Evolutionary conservation across 1,140 invertebrate genomes (phyloP), one percentile per base, ranked within the genome.

Genomic region (Pentalonia nigronervosa): DNA sequence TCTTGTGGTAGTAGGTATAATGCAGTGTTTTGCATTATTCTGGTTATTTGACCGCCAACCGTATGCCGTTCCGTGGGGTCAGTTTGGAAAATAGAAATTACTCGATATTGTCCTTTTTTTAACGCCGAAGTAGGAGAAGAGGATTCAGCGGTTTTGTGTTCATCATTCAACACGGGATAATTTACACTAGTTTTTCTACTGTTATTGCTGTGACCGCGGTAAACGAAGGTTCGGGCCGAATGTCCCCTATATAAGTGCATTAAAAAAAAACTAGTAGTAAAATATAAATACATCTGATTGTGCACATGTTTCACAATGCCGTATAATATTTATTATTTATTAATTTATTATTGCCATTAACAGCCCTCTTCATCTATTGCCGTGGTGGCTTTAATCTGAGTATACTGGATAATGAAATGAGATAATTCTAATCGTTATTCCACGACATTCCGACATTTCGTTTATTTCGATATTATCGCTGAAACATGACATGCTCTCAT

Each of bases 11-110:
- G 21, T 23, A 23, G 50, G 21, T 83, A 83, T 83, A 81, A 81
- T 34, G 7, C 20, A 83, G n/a, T 8, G n/a, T 50, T 2, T 1
- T 36, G 87, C 20, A 53, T 48, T 53, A 34, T 25, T 53, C 34
- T 7, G 48, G 50, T 89, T 89, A 25, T 89, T 36, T 41, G n/a
- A 25, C 50, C 88, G 88, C 34, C 36, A 50, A 36, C 87, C 87
- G 88, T 90, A 88, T 23, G 87, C 17, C 48, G 34, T 90, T 6
- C 47, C 50, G 8, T 50, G 48, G 47, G 87, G 87, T 88, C 47
- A 53, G 47, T 50, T 88, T 88, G n/a, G 47, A 50, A 88, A 88
- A 88, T 88, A 88, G 86, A 88, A 53, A 88, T 88, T 34, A 20
- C 21, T 53, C 8, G 87, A 50, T 88, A 20, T 41, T 41, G 41